These are phyloP conservation scores for Melanargia galathea DNA, from an alignment of 2,888 invertebrate genomes.

Conservation along the genomic window DNA sequence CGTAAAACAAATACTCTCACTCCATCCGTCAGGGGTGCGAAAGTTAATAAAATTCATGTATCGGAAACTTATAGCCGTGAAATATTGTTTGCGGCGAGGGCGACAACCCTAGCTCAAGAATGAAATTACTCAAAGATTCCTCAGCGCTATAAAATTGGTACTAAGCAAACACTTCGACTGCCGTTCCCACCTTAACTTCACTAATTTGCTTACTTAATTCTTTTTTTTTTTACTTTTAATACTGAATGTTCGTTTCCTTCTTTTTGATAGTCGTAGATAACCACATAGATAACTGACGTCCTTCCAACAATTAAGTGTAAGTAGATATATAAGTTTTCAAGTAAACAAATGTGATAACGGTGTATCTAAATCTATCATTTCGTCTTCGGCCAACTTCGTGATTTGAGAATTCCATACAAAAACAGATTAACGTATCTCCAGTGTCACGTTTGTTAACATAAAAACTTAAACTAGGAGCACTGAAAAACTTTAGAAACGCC, in stretches of 20 bases:
- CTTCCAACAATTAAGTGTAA: too few species aligned
- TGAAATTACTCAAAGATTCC: conserved; percentile 49
- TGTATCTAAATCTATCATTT: too few species aligned
- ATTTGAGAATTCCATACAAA: not conserved
- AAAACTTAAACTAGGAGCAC: not conserved
- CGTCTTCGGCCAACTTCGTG: too few species aligned
- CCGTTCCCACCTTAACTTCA: conserved; percentile 29
- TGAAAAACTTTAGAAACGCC: conserved; percentile 38
- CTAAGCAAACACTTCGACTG: conserved; percentile 34
- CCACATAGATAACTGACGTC: not conserved
- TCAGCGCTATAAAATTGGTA: conserved; percentile 42
- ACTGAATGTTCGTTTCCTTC: not conserved
- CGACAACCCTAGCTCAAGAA: conserved; percentile 62
- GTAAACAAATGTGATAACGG: too few species aligned
- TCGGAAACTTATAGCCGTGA: conserved; percentile 80
- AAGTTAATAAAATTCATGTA: conserved; percentile 83
- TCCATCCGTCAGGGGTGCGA: conserved; percentile 70
- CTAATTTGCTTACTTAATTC: conserved; percentile 32
- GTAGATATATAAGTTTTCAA: too few species aligned
- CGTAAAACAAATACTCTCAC: conserved; percentile 79
- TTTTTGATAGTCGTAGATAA: not conserved
- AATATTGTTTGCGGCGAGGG: conserved; percentile 72
- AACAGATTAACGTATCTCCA: not conserved
- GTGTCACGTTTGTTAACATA: not conserved
- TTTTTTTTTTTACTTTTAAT: conserved; percentile 9